phyloP scores from a whole-genome alignment of 2,797 vertebrate species.

The Harpagifer antarcticus region DNA sequence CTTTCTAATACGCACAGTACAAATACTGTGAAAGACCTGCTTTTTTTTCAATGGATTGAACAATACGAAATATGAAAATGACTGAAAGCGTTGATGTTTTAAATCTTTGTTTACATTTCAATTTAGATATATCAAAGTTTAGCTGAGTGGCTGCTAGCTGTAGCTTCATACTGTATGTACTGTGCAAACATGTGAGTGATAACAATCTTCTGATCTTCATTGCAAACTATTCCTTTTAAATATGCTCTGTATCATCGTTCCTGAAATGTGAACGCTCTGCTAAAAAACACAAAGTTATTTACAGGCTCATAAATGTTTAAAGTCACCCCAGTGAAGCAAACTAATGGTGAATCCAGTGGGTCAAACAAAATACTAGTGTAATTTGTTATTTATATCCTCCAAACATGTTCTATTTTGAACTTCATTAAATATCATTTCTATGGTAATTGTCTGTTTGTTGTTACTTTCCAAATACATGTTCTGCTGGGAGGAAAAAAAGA shows the following conservation, averaged over 20 bases:
- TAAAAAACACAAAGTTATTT: background rate
- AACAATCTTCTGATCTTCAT: background rate
- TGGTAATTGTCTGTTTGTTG: constrained; percentile 1
- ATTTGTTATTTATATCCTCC: background rate
- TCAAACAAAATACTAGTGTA: background rate
- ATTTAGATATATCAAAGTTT: background rate
- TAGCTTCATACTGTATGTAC: background rate
- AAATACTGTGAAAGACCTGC: background rate
- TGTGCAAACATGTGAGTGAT: background rate
- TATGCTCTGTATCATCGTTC: background rate
- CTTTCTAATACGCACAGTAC: background rate
- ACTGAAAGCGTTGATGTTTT: background rate
- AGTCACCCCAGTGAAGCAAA: background rate
- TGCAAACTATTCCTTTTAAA: background rate
- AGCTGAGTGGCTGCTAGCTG: background rate
- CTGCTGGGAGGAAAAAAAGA: background rate
- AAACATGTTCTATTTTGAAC: background rate
- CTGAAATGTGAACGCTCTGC: background rate
- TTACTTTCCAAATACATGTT: constrained; percentile 5
- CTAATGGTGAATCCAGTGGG: background rate
- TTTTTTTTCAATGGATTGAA: no score
- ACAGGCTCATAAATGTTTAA: background rate
- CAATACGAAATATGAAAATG: no score
- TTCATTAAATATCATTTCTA: background rate
- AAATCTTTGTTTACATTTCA: background rate